Evolutionary conservation across 2,797 vertebrate species (phyloP).

Genomic region (Gambusia yucatana): DNA sequence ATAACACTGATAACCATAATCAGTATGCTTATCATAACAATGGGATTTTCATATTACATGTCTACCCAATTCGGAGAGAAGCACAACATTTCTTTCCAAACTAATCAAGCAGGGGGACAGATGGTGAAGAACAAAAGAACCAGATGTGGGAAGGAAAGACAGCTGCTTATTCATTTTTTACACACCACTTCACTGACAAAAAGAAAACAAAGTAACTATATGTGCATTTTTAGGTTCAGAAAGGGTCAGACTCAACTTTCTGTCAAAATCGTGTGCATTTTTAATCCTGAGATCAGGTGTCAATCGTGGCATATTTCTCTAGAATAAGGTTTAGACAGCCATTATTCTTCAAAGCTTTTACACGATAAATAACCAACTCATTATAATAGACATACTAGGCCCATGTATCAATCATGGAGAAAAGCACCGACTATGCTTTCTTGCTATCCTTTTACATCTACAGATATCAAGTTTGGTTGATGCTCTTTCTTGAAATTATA

Average conservation of each 20-base stretch:
- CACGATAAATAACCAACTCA: background rate
- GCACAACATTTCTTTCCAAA: slow-evolving; percentile 33
- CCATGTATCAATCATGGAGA: background rate
- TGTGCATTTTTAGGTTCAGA: background rate
- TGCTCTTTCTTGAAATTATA: background rate
- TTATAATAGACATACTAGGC: background rate
- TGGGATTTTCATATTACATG: background rate
- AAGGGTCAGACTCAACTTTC: background rate
- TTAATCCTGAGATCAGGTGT: background rate
- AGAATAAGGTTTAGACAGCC: background rate
- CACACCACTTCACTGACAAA: background rate
- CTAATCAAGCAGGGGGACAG: slow-evolving; percentile 50
- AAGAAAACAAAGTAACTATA: background rate
- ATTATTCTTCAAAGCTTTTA: background rate
- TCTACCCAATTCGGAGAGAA: background rate
- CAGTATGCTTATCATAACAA: background rate
- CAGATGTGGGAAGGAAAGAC: slow-evolving; percentile 44
- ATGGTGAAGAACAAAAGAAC: slow-evolving; percentile 33
- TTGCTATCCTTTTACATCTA: background rate
- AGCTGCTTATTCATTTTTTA: slow-evolving; percentile 3
- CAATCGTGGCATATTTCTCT: background rate
- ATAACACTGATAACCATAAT: background rate
- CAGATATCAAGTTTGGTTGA: background rate
- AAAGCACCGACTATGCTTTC: background rate
- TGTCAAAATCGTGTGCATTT: background rate